Percentiles rank a stretch among this genome's conserved stretches.
These are phyloP conservation scores for Cheilosia soror DNA, from an alignment of 2,888 invertebrate genomes.

Conservation along the genomic window DNA sequence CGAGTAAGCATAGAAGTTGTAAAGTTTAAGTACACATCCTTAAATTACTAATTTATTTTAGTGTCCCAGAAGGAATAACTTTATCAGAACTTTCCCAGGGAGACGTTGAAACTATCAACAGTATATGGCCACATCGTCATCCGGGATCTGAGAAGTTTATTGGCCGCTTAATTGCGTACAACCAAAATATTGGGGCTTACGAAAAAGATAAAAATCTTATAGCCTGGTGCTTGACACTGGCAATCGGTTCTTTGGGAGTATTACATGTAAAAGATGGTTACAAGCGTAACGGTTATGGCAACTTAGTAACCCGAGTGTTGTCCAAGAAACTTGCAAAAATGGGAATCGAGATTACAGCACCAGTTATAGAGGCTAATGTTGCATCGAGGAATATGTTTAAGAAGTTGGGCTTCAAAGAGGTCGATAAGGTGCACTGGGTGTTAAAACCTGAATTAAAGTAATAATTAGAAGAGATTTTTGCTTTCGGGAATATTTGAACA, in stretches of 20 bases:
- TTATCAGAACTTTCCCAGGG: conserved; percentile 59
- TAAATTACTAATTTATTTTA: conserved; percentile 8
- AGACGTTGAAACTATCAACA: conserved; percentile 69
- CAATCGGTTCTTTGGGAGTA: conserved; percentile 71
- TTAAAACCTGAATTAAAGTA: conserved; percentile 19
- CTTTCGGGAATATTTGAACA: too few relatives aligned
- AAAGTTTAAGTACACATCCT: background rate
- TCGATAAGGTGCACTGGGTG: conserved; percentile 51
- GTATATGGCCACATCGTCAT: conserved; percentile 75
- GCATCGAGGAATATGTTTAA: conserved; percentile 74
- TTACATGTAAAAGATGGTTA: conserved; percentile 71
- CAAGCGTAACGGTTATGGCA: conserved; percentile 72
- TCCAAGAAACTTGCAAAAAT: conserved; percentile 67
- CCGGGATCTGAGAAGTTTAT: conserved; percentile 73
- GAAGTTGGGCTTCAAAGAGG: conserved; percentile 70
- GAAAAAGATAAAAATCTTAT: conserved; percentile 69
- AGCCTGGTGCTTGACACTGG: conserved; percentile 74
- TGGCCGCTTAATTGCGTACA: conserved; percentile 65
- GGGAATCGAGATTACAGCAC: conserved; percentile 70
- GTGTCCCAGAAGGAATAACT: conserved; percentile 68
- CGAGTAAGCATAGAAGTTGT: conserved; percentile 75
- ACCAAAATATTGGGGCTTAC: conserved; percentile 75
- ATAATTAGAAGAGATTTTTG: too few relatives aligned
- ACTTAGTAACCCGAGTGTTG: conserved; percentile 68
- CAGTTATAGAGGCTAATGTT: conserved; percentile 67